Base-by-base conservation (phyloP, 64 coral and sea anemone species). In the Stichodactyla helianthus region DNA sequence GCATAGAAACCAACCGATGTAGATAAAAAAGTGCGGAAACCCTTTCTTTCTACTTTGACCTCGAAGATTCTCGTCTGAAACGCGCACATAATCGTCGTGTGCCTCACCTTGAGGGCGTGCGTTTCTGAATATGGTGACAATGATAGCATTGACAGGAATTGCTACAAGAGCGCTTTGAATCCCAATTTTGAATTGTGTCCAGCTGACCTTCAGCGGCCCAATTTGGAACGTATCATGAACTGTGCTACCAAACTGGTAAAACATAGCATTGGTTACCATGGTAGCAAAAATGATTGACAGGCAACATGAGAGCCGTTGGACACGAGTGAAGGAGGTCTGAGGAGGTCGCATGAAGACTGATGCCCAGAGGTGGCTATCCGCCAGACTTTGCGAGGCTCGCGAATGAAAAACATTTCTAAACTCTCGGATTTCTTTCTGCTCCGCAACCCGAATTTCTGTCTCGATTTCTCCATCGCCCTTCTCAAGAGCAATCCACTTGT, bases 241-340 rank as follows among this genome's bases (percentile, higher is more conserved):
- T 0, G 9, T 25, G 62, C 64, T 60, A 31, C 91, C 88, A 5
- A 92, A 84, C 26, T 86, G 83, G 63, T 95, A 95, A 88, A 95
- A 95, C 94, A 95, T 92, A 20, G 94, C 94, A 50, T 95, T 95
- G 65, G 90, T 83, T 77, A 95, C 85, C 94, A 95, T 95, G 5
- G 87, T 80, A 7, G 94, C 91, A 87, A 87, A 92, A 51, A 95
- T 63, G 28, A 95, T 84, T 67, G 94, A 89, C 12, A 95, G 62
- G 55, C 94, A 95, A 20, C 94, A 95, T 4, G 94, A 92, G 51
- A 89, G 64, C 15, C 94, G 79, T 74, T 95, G 94, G 22, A 86
- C 88, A 6, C 94, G 85, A 3, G 91, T 96, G 77, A 96, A 96
- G 0, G 91, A 85, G 23, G 71, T 93, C 52, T 93, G 88, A 23